Evolutionary conservation across 1,140 invertebrate species (phyloP).

Genomic region (Drosophila eugracilis): DNA sequence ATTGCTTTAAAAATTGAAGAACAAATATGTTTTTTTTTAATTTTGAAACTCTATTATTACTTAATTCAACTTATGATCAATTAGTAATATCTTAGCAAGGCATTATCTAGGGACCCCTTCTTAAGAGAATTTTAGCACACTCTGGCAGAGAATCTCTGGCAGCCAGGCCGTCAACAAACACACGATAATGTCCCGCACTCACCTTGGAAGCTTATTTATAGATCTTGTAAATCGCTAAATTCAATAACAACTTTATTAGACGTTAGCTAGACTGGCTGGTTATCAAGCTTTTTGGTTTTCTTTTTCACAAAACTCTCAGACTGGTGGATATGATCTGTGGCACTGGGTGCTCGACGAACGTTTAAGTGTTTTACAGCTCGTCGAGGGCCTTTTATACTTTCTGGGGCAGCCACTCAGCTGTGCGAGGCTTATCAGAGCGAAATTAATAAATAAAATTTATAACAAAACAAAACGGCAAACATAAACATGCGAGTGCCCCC

Average conservation of each 20-base stretch:
- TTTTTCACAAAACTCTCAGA: conserved; percentile 15
- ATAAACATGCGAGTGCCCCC: conserved; percentile 34
- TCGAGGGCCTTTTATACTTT: conserved; percentile 61
- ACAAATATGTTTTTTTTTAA: too few relatives aligned
- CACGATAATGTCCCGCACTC: conserved; percentile 35
- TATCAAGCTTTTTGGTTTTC: conserved; percentile 30
- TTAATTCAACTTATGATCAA: too few relatives aligned
- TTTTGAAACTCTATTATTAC: too few relatives aligned
- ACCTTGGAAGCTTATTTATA: conserved; percentile 64
- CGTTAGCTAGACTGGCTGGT: conserved; percentile 11
- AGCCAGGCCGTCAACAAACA: neutral
- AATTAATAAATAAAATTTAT: conserved; percentile 56
- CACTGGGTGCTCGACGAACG: conserved; percentile 28
- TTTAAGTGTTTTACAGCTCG: conserved; percentile 65
- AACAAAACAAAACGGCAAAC: conserved; percentile 56
- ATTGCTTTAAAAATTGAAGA: too few relatives aligned
- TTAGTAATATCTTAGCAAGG: neutral
- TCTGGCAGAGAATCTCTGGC: neutral
- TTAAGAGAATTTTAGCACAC: neutral
- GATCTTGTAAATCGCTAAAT: conserved; percentile 55
- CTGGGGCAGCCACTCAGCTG: conserved; percentile 26
- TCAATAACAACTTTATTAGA: conserved; percentile 50
- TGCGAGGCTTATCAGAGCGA: conserved; percentile 55
- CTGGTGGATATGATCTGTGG: conserved; percentile 36
- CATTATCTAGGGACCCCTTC: neutral